Conservation (phyloP, 1,140 invertebrate genomes). For the Rhyacophila brunnea region DNA sequence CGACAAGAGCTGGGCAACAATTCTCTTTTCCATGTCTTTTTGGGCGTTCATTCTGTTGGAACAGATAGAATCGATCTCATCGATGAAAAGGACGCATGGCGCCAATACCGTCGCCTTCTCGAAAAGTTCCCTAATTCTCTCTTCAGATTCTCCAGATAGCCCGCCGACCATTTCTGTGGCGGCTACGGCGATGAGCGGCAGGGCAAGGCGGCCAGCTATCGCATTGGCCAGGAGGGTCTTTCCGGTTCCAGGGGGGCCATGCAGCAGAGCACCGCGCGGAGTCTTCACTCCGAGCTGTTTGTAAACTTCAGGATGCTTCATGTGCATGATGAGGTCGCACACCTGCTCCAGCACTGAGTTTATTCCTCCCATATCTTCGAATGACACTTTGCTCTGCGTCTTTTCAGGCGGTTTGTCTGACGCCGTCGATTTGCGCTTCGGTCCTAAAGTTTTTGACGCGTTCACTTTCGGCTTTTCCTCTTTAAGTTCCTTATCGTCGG, state of each 20-base stretch:
- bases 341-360: constrained; percentile 72
- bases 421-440: constrained; percentile 2
- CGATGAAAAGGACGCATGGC: constrained; percentile 89
- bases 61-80: constrained; percentile 91
- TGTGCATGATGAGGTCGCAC: constrained; percentile 76
- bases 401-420: constrained; percentile 36
- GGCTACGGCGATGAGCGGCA: constrained; percentile 82
- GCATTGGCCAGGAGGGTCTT: constrained; percentile 91
- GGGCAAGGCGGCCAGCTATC: constrained; percentile 71
- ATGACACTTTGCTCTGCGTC: constrained; percentile 52
- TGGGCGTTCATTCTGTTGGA: constrained; percentile 83
- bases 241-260: constrained; percentile 91
- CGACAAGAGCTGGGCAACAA: constrained; percentile 88
- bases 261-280: constrained; percentile 80
- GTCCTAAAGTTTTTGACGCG: not conserved
- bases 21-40: constrained; percentile 92
- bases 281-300: constrained; percentile 75
- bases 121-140: constrained; percentile 88
- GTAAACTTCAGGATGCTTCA: constrained; percentile 83
- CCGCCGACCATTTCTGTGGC: constrained; percentile 93
- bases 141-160: constrained; percentile 93
- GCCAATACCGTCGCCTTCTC: constrained; percentile 71
- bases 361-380: constrained; percentile 75
- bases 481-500: not conserved
- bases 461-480: constrained; percentile 9